Evolutionary conservation across 1,140 invertebrate genomes (phyloP).

Genomic region (Trichonephila inaurata): DNA sequence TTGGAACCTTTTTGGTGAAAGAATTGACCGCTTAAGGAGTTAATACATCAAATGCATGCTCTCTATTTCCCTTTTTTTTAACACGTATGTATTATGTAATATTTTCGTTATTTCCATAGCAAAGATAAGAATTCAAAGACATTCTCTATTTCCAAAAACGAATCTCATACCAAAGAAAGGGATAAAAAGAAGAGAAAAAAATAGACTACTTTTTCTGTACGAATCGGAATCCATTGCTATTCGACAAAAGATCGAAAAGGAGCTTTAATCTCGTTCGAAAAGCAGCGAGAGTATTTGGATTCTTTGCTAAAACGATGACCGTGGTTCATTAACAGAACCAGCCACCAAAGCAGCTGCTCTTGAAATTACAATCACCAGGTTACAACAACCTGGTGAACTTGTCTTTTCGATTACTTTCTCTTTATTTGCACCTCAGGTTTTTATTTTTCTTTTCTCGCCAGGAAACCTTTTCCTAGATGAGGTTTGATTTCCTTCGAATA

Average conservation of each 20-base stretch:
- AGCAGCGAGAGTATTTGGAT: constrained; percentile 13
- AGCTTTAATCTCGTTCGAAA: constrained; percentile 40
- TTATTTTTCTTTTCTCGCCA: not conserved
- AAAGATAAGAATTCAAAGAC: not conserved
- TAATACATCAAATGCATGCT: too few relatives aligned
- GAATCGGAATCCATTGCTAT: constrained; percentile 30
- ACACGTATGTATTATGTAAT: too few relatives aligned
- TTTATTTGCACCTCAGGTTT: constrained; percentile 35
- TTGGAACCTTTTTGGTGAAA: too few relatives aligned
- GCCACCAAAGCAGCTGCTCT: constrained; percentile 54
- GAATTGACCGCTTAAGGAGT: too few relatives aligned
- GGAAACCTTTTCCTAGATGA: not conserved
- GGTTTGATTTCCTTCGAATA: not conserved
- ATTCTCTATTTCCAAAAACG: not conserved
- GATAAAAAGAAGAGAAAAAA: not conserved
- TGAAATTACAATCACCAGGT: constrained; percentile 61
- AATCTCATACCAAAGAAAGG: not conserved
- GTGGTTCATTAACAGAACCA: constrained; percentile 45
- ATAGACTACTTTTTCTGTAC: not conserved
- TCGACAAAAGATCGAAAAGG: constrained; percentile 37
- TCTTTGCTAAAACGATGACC: constrained; percentile 28
- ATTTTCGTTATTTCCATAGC: too few relatives aligned
- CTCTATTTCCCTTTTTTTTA: too few relatives aligned
- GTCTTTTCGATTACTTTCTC: constrained; percentile 56
- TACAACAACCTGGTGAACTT: not conserved